These are phyloP conservation scores for Drosophila vallismaia DNA, from an alignment of 2,888 invertebrate species.

Conservation along the genomic window DNA sequence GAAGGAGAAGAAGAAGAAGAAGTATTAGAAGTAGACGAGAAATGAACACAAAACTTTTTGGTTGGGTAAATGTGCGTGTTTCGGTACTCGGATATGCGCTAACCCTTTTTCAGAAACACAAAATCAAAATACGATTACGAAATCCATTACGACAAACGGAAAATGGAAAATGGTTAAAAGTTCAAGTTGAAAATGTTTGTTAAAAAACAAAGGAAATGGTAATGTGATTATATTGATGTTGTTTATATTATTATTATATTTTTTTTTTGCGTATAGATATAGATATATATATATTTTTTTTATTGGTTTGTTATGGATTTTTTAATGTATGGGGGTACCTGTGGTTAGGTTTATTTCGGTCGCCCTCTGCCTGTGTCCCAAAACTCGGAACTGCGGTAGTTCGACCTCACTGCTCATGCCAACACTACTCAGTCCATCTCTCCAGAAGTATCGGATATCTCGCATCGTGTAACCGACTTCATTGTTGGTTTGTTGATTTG, in stretches of 20 bases:
- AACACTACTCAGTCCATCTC: slow-evolving; percentile 95
- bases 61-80: slow-evolving; percentile 35
- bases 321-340: slow-evolving; percentile 89
- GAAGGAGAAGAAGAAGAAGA: slow-evolving; percentile 27
- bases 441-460: slow-evolving; percentile 98
- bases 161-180: slow-evolving; percentile 49
- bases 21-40: slow-evolving; percentile 26
- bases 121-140: slow-evolving; percentile 56
- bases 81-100: slow-evolving; percentile 57
- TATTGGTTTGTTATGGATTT: slow-evolving; percentile 51
- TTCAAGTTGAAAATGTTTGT: slow-evolving; percentile 57
- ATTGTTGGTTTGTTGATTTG: slow-evolving; percentile 39
- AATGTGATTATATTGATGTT: slow-evolving; percentile 55
- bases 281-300: slow-evolving; percentile 37
- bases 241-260: slow-evolving; percentile 39
- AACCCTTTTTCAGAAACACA: slow-evolving; percentile 48
- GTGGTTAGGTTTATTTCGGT: slow-evolving; percentile 97
- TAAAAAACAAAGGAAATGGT: slow-evolving; percentile 64
- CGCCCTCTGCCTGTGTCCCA: slow-evolving; percentile 97
- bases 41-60: slow-evolving; percentile 31
- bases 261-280: slow-evolving; percentile 36
- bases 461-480: slow-evolving; percentile 98
- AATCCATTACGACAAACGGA: slow-evolving; percentile 60
- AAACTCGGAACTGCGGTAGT: slow-evolving; percentile 98
- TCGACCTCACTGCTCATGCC: slow-evolving; percentile 97